These are phyloP conservation scores for Cataglyphis cursor DNA, from an alignment of 2,888 invertebrate genomes.

Conservation along the genomic window DNA sequence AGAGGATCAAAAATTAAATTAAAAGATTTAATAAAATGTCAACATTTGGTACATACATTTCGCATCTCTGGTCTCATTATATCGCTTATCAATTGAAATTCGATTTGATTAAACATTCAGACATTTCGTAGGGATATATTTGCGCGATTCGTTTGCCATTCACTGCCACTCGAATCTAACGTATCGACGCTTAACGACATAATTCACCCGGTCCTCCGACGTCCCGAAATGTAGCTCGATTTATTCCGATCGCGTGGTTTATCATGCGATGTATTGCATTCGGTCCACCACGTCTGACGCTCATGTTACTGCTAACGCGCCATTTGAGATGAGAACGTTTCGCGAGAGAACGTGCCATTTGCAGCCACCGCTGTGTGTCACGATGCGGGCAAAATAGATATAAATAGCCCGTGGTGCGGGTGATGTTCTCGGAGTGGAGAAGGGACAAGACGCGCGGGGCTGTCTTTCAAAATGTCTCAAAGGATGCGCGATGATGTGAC, in stretches of 20 bases:
- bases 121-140: slow-evolving; percentile 12
- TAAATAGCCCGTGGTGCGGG: slow-evolving; percentile 57
- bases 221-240: slow-evolving; percentile 42
- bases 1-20: background rate
- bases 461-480: slow-evolving; percentile 69
- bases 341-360: slow-evolving; percentile 51
- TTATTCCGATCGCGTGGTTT: slow-evolving; percentile 55
- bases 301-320: slow-evolving; percentile 45
- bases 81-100: slow-evolving; percentile 15
- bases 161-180: slow-evolving; percentile 37
- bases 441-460: slow-evolving; percentile 37
- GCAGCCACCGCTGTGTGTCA: slow-evolving; percentile 47
- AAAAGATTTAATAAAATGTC: background rate
- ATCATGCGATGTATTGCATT: slow-evolving; percentile 51
- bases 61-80: background rate
- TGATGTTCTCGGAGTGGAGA: background rate
- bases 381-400: slow-evolving; percentile 60
- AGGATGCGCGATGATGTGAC: slow-evolving; percentile 46
- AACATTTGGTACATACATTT: background rate
- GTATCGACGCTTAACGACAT: slow-evolving; percentile 50
- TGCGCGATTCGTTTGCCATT: slow-evolving; percentile 25
- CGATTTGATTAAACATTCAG: slow-evolving; percentile 15
- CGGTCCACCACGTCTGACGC: slow-evolving; percentile 33
- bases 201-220: slow-evolving; percentile 38
- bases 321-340: slow-evolving; percentile 52